Percentiles rank a stretch among this genome's conserved stretches.
Conservation (phyloP, 2,888 invertebrate species). For the Phalera bucephala region DNA sequence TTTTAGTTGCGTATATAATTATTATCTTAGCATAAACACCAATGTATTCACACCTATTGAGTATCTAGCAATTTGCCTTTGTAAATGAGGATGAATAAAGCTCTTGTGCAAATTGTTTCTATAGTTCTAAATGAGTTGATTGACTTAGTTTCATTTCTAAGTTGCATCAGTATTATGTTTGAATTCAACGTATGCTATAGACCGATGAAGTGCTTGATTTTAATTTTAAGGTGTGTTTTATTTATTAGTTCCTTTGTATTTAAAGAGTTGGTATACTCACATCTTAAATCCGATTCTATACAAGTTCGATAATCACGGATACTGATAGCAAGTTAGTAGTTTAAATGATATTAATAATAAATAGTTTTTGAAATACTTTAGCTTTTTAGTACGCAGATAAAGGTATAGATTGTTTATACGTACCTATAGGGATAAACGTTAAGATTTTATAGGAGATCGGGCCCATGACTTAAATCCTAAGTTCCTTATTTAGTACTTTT, state of each 20-base stretch:
- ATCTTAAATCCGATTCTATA: constrained; percentile 30
- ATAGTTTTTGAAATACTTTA: constrained; percentile 72
- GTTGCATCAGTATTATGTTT: background rate
- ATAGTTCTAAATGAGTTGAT: too few relatives aligned
- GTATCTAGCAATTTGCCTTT: too few relatives aligned
- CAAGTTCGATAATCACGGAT: constrained; percentile 35
- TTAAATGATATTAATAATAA: constrained; percentile 47
- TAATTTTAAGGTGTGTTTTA: background rate
- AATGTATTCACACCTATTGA: too few relatives aligned
- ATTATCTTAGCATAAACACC: too few relatives aligned
- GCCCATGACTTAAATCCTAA: constrained; percentile 79
- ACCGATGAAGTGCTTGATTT: background rate
- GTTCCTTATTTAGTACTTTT: constrained; percentile 55
- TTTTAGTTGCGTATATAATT: too few relatives aligned
- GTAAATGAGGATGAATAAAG: too few relatives aligned
- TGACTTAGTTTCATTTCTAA: background rate
- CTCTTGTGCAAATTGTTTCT: too few relatives aligned
- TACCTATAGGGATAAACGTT: constrained; percentile 58
- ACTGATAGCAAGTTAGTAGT: constrained; percentile 44
- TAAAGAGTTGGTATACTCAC: constrained; percentile 10
- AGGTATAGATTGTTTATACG: constrained; percentile 68
- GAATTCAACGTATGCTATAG: background rate
- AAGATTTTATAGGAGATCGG: constrained; percentile 75
- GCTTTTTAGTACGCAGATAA: constrained; percentile 68
- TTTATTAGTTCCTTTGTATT: background rate